Base-by-base conservation (phyloP, 2,888 invertebrate species). In the Leptopilina syphax region DNA sequence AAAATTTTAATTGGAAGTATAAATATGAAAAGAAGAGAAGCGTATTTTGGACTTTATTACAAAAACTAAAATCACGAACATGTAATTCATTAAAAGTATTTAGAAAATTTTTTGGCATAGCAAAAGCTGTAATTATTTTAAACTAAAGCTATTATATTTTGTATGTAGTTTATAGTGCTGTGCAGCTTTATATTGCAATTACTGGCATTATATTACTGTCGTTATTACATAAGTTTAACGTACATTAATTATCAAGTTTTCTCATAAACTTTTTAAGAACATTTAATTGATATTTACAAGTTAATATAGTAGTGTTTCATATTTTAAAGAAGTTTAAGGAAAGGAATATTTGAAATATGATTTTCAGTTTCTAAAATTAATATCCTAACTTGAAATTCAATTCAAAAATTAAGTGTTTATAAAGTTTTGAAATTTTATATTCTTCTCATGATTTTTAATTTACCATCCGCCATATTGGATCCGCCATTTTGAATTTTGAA, bases 121-220 rank as follows among this genome's bases (percentile, higher is more conserved):
- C 24, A 7, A 63, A 3, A 63, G 63, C 24, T 63, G 8, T 63
- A 63, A 63, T 63, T 63, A 24, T 63, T 8, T 63, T 63, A 24
- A 34, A 63, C 18, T 63, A 24, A 24, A 63, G 63, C 63, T 63
- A 9, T 8, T 63, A 63, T 24, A 63, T 63, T 63, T 24, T 63
- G 18, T 18, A 24, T 65, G 13, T 65, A 65, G 12, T 13, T 41
- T 34, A 34, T 34, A 34, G 34, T 34, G 4, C 34, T 34, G 4
- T 3, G 34, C 3, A 34, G 34, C 34, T 34, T 34, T 34, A 34
- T 41, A 65, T 65, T 65, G 41, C 65, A 12, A 65, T 65, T 34
- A 65, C 65, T 76, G 57, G 8, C 18, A 76, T 76, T 76, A 76
- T 54, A 70, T 70, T 70, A 57, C 57, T 50, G 12, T 70, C 10